Percentiles rank a stretch among this genome's conserved stretches.
These are phyloP conservation scores for Scaptomyza flava DNA, from an alignment of 2,888 invertebrate genomes.

Conservation along the genomic window DNA sequence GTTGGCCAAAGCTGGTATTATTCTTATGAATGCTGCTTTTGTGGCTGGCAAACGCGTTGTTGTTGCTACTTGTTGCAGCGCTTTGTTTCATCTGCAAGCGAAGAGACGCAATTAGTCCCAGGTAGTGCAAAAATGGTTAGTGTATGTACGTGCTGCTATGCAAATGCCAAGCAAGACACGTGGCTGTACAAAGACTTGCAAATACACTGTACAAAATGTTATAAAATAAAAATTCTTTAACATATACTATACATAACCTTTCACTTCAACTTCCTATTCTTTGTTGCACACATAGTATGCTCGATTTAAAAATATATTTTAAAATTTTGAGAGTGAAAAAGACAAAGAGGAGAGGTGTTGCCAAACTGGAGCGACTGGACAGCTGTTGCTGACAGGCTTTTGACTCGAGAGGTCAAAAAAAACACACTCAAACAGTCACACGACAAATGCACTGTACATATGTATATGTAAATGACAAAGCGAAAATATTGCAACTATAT, in stretches of 20 bases:
- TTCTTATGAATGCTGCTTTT: conserved; percentile 40
- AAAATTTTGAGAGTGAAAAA: background rate
- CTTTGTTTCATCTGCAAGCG: conserved; percentile 80
- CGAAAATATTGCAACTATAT: conserved; percentile 36
- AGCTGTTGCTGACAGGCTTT: conserved; percentile 65
- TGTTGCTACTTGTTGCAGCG: conserved; percentile 59
- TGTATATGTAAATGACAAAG: background rate
- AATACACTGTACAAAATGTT: background rate
- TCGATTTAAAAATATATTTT: background rate
- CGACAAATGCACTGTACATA: conserved; percentile 11
- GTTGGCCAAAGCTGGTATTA: conserved; percentile 35
- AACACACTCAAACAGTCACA: conserved; percentile 5
- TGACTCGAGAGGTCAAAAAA: conserved; percentile 41
- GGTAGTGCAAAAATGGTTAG: conserved; percentile 22
- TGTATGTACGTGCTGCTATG: conserved; percentile 62
- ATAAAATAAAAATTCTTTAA: background rate
- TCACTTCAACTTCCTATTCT: background rate
- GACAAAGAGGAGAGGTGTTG: conserved; percentile 11
- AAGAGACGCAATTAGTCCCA: conserved; percentile 41
- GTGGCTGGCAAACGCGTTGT: conserved; percentile 46
- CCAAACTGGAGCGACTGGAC: conserved; percentile 45
- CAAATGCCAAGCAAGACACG: conserved; percentile 64
- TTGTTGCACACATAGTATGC: background rate
- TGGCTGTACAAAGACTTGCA: conserved; percentile 46
- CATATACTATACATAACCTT: background rate